Evolutionary conservation across 1,140 invertebrate genomes (phyloP).

Genomic region (Saccostrea glomerata): DNA sequence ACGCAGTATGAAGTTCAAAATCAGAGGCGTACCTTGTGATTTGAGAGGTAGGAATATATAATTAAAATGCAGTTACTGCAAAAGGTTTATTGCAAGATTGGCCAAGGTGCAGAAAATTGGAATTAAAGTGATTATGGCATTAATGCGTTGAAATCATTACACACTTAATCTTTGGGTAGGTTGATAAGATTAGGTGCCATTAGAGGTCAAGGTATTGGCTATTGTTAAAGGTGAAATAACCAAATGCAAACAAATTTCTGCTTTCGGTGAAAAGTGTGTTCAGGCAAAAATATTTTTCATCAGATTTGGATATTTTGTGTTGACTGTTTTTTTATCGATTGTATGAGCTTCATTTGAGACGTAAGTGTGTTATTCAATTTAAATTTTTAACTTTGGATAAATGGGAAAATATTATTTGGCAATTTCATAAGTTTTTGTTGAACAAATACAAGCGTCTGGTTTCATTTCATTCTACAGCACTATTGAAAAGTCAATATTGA

Average conservation of each 20-base stretch:
- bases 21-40: not conserved
- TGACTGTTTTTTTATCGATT: not conserved
- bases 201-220: not conserved
- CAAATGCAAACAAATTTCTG: not conserved
- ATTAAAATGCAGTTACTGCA: conserved; percentile 2
- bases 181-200: conserved; percentile 13
- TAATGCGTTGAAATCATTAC: conserved; percentile 26
- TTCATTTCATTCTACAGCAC: too few relatives aligned
- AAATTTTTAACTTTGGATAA: not conserved
- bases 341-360: not conserved
- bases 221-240: not conserved
- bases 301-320: not conserved
- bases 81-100: not conserved
- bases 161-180: conserved; percentile 24
- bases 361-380: conserved; percentile 5
- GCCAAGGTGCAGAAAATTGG: not conserved
- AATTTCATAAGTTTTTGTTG: not conserved
- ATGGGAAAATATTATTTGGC: too few relatives aligned
- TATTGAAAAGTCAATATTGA: too few relatives aligned
- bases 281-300: not conserved
- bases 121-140: conserved; percentile 29
- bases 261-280: not conserved
- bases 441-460: not conserved
- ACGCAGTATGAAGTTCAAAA: not conserved
- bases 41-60: not conserved